Base-by-base conservation (phyloP, 2,888 invertebrate genomes). In the Ecliptopera silaceata region DNA sequence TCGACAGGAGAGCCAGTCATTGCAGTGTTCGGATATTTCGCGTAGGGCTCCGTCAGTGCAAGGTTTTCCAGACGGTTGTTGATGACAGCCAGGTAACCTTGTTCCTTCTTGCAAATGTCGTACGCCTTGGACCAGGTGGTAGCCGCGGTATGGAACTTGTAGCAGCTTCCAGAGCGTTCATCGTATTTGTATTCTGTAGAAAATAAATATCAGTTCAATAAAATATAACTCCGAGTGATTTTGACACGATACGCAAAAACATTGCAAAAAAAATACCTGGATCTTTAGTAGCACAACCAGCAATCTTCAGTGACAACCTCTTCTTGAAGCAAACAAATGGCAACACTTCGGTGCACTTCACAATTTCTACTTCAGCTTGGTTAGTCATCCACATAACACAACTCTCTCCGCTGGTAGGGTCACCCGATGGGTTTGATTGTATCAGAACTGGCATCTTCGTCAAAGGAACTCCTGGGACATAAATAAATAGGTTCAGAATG, bases 281-380 rank as follows among this genome's bases (percentile, higher is more conserved):
- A 39, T 48, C 47, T 15, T 6, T 12, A 17, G 11, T 29, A 12
- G 26, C 47, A 10, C 47, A 48, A 8, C 38, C 38, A n/a, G 29
- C 29, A 6, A 48, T 17, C 10, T n/a, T 26, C 26, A 22, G 1
- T 17, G 47, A 13, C 26, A 17, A 17, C 29, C 38, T 38, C 29
- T 48, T 38, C 8, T 29, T 38, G 47, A 22, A 48, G 38, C 47
- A 48, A 12, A 48, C 47, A 11, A 38, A 48, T 3, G 47, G 47
- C 15, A 22, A 15, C 29, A 29, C 15, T 5, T 38, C 17, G 17
- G 15, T 11, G 29, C 47, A 48, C 8, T 39, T 39, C 1, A 17
- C 17, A 8, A 12, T 17, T 39, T 5, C 12, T 1, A 48, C 47
- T 17, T 29, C 17, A 29, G 26, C 47, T 29, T 39, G n/a, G 3